A percentile compares a stretch with the other conserved stretches of the same genome.
Conservation (phyloP, 2,797 vertebrate genomes). For the Manis pentadactyla region DNA sequence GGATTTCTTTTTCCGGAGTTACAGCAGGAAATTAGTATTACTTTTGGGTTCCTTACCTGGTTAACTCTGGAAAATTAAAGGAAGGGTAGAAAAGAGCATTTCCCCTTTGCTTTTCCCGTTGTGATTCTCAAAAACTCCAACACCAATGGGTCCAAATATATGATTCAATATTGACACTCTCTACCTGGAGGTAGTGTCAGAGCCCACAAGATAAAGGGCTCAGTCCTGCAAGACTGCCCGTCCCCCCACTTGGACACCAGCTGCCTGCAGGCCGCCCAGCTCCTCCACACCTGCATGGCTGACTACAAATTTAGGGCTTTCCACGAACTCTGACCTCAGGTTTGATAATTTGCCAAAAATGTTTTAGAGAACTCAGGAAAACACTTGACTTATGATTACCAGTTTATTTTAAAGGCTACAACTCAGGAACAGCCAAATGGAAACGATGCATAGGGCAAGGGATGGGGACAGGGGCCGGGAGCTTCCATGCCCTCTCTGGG, state of each 20-base stretch:
- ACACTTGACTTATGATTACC: neutral
- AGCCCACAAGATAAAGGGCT: neutral
- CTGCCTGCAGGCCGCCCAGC: neutral
- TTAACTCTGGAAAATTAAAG: neutral
- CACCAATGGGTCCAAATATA: neutral
- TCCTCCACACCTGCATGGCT: neutral
- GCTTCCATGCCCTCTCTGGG: neutral
- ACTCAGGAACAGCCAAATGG: too few species aligned
- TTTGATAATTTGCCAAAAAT: neutral
- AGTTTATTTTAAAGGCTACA: neutral
- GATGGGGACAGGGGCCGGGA: too few species aligned
- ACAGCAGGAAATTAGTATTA: neutral
- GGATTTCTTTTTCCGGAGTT: too few species aligned
- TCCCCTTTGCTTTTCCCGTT: neutral
- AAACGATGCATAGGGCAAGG: too few species aligned
- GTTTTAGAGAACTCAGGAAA: neutral
- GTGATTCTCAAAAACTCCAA: neutral
- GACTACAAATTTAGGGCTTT: neutral
- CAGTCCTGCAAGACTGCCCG: neutral
- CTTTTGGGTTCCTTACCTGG: neutral
- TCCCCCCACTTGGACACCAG: neutral
- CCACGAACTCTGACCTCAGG: neutral
- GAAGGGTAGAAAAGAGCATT: neutral
- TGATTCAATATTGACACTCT: neutral
- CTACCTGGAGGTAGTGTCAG: neutral